phyloP scores from a whole-genome alignment of 2,797 vertebrate genomes.

The Crocidura indochinensis region DNA sequence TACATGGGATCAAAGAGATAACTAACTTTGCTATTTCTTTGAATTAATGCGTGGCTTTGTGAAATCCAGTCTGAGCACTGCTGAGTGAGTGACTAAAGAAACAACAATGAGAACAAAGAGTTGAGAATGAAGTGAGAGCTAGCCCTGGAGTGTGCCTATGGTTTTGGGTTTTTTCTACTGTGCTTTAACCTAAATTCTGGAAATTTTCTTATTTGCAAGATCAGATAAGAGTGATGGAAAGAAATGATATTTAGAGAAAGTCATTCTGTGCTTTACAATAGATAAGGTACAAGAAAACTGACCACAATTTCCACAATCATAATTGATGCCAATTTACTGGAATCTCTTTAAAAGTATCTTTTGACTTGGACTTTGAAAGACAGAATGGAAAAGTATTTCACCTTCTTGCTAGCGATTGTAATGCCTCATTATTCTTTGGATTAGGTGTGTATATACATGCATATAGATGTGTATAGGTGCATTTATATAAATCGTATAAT shows the following conservation, averaged over 20 bases:
- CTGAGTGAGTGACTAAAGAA: too few species aligned
- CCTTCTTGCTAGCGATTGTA: too few species aligned
- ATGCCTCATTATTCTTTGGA: too few species aligned
- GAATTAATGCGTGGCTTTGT: too few species aligned
- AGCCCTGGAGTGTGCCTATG: neutral
- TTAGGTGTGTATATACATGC: too few species aligned
- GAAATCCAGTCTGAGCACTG: too few species aligned
- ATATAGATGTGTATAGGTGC: too few species aligned
- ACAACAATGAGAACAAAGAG: too few species aligned
- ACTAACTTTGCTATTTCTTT: too few species aligned
- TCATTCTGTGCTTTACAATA: neutral
- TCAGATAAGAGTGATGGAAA: neutral
- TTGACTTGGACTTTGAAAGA: fast-evolving
- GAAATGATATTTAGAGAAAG: neutral
- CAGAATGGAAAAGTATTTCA: neutral
- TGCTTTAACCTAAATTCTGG: neutral
- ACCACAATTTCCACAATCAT: neutral
- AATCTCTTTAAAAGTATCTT: neutral
- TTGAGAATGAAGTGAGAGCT: neutral
- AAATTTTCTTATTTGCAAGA: neutral
- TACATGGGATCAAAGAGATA: too few species aligned
- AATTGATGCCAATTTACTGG: neutral
- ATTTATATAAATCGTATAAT: too few species aligned
- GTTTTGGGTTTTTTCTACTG: neutral
- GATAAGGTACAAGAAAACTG: neutral